phyloP scores from a whole-genome alignment of 2,113 vertebrate species.

The Meleagris gallopavo region DNA sequence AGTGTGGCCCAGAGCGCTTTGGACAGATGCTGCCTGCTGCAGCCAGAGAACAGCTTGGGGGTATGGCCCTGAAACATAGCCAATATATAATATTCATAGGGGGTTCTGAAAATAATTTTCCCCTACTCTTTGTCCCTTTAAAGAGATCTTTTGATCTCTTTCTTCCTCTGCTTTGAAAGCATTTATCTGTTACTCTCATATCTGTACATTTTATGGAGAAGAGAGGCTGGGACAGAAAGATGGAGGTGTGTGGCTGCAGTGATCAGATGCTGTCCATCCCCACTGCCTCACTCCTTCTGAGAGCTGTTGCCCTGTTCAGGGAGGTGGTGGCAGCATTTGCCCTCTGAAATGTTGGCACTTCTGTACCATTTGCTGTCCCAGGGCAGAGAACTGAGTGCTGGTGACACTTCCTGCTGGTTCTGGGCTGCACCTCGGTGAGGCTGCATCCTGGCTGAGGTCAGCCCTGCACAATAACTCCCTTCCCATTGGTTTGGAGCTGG shows the following conservation, averaged over 20 bases:
- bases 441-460: fast-evolving
- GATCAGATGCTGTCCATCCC: neutral
- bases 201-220: neutral
- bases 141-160: neutral
- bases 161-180: neutral
- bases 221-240: neutral
- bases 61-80: neutral
- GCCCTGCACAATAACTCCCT: neutral
- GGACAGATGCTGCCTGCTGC: neutral
- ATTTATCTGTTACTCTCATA: neutral
- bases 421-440: neutral
- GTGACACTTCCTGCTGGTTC: neutral
- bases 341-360: neutral
- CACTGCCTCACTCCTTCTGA: neutral
- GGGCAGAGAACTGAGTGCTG: neutral
- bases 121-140: neutral
- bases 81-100: neutral
- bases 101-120: neutral
- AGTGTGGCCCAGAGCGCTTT: neutral
- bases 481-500: neutral
- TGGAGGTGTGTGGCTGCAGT: neutral
- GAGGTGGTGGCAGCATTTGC: neutral
- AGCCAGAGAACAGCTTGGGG: neutral
- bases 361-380: neutral
- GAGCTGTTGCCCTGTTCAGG: neutral